A percentile compares a stretch with the other conserved stretches of the same genome.
These are phyloP conservation scores for Nerophis ophidion DNA, from an alignment of 2,113 vertebrate genomes.

Conservation along the genomic window DNA sequence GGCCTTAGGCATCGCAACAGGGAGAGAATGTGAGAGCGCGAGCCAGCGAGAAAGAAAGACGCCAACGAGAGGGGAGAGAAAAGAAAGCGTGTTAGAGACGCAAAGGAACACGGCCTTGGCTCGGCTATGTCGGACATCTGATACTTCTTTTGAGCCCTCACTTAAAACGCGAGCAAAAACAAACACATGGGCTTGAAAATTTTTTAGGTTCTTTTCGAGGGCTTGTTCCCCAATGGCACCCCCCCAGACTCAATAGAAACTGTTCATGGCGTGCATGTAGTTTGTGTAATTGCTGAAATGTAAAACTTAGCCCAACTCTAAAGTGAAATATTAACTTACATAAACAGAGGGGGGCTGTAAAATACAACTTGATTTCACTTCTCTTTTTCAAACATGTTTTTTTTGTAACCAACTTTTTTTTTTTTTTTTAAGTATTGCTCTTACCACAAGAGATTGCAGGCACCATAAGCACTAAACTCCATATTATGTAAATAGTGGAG, in stretches of 20 bases:
- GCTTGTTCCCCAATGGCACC: conserved; percentile 15
- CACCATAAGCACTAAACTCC: conserved; percentile 63
- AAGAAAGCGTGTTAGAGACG: conserved; percentile 59
- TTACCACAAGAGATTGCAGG: conserved; percentile 63
- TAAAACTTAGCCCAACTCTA: conserved; percentile 61
- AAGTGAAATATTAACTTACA: conserved; percentile 70
- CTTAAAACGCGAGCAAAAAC: conserved; percentile 74
- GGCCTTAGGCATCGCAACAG: conserved; percentile 64
- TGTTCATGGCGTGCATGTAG: conserved; percentile 66
- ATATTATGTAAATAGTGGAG: conserved; percentile 62
- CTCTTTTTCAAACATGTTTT: conserved; percentile 20
- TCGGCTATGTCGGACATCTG: conserved; percentile 69
- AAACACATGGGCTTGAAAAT: conserved; percentile 73
- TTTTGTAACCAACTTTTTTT: conserved; percentile 21
- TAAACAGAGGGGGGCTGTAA: conserved; percentile 61
- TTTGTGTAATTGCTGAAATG: conserved; percentile 71
- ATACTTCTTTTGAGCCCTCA: conserved; percentile 74
- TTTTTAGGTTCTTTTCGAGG: conserved; percentile 59
- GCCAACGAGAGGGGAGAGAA: conserved; percentile 51
- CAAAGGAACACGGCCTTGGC: conserved; percentile 66
- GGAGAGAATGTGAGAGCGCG: conserved; percentile 61
- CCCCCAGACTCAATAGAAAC: conserved; percentile 68
- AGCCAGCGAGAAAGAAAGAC: conserved; percentile 56
- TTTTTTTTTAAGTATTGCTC: conserved; percentile 56
- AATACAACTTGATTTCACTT: conserved; percentile 53